Evolutionary conservation across 2,113 vertebrate species (phyloP), one percentile per base, ranked within the genome.

Genomic region (Oncorhynchus masou): DNA sequence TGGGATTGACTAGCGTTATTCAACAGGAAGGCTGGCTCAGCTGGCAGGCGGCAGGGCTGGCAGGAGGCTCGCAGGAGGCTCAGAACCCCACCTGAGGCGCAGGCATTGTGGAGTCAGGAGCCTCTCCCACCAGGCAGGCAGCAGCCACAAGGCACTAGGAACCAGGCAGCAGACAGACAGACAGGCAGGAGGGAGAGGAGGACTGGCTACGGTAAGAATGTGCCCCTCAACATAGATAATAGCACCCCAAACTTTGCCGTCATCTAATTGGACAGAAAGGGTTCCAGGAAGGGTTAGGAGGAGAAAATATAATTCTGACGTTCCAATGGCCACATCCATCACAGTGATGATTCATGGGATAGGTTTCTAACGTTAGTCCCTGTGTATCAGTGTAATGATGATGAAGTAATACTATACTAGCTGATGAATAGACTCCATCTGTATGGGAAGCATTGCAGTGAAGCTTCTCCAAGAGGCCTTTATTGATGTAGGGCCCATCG

Each of bases 1-100:
- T 91, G 90, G 89, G 90, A 88, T 88, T 90, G 90, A 92, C 89
- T 91, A 85, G 83, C 81, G 82, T 86, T 90, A 90, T 92, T 93
- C 92, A 91, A 84, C 85, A 79, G 87, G 84, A 91, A 57, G 82
- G 74, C 79, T 77, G 83, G 71, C 78, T 48, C 76, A 16, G 71
- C 74, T 70, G 71, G 85, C 81, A 77, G 82, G 83, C 82, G 82
- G 81, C 72, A 13, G 85, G 87, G 87, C 74, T 20, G 82, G 74
- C 15, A 19, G 49, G 49, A 16, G 73, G 77, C 70, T 77, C 80
- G 68, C 25, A 74, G 86, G 84, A 83, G 82, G 86, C 88, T 86
- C 69, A 80, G 82, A 91, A 88, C 84, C 39, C 80, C 81, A 89
- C 89, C 90, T 89, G 86, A 88, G 92, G 90, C 88, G 54, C 83